Conservation (phyloP, 2,797 vertebrate species). For the Artibeus jamaicensis region DNA sequence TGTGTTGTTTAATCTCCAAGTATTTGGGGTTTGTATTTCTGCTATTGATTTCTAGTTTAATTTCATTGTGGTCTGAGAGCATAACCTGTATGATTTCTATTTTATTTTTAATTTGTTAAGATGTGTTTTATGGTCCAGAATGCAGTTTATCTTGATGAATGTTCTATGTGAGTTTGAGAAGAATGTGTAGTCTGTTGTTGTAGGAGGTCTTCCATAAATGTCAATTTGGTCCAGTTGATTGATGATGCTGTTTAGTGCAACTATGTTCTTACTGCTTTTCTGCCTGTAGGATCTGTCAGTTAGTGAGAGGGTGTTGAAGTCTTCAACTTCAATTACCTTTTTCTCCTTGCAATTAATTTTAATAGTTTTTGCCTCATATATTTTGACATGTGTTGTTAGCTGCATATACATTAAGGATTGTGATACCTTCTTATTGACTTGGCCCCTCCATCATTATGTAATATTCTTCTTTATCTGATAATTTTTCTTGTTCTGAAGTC, state of each 20-base stretch:
- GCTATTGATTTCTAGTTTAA: background rate
- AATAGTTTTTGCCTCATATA: background rate
- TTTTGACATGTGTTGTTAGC: background rate
- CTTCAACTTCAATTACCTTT: background rate
- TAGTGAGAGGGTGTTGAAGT: background rate
- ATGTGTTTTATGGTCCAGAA: background rate
- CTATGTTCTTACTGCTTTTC: background rate
- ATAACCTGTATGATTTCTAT: background rate
- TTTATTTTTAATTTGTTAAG: background rate
- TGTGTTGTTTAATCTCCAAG: background rate
- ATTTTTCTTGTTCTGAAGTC: background rate
- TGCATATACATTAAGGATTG: background rate
- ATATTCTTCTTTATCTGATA: background rate
- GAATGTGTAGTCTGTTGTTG: background rate
- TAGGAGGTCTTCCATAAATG: background rate
- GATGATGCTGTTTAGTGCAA: background rate
- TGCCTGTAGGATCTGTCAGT: background rate
- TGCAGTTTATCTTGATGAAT: background rate
- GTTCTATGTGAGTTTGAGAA: background rate
- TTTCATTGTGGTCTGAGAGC: background rate
- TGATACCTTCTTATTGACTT: background rate
- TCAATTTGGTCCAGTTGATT: background rate
- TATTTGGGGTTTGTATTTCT: background rate
- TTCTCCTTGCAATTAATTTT: background rate
- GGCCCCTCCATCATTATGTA: background rate